Base-by-base conservation (phyloP, 64 coral and sea anemone genomes). In the Pocillopora verrucosa region DNA sequence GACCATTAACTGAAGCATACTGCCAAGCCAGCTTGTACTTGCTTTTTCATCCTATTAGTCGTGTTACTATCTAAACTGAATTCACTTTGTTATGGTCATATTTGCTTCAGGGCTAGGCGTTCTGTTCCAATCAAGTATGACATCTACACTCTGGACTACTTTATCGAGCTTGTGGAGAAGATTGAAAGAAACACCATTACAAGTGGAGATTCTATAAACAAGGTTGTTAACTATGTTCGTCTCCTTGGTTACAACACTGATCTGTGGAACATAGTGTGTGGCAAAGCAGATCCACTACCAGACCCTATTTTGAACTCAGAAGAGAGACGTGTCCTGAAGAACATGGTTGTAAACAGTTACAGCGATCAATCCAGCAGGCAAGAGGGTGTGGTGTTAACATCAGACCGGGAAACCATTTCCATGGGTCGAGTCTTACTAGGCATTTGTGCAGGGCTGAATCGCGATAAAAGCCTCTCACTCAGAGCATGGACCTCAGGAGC, bases 351-450 rank as follows among this genome's bases (percentile, higher is more conserved):
- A 62, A 78, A 96, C 45, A 51, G 62, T 38, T 72, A 88, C 17
- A 38, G 73, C 5, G 78, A 13, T 11, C 13, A 11, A 35, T 59
- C 61, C 60, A 61, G 25, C 11, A 16, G 34, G 24, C 88, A 88
- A 45, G 4, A 72, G 59, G 94, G 94, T 34, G 94, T 96, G 13
- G 91, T 96, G 10, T 25, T 83, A 5, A 93, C 91, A 58, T 75
- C 72, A 15, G 74, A 75, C 34, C 81, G 76, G 9, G 91, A 93
- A 58, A 86, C 94, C 0, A 76, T 96, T 65, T 91, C 91, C 12
- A 90, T 96, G 68, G 94, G 94, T 76, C 88, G 58, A 57, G 91
- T 96, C 67, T 73, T 93, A 22, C 17, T 86, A 2, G 94, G 94
- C 13, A 88, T 96, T 24, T 86, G 81, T 14, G 94, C 94, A 1